Conservation (phyloP, 2,888 invertebrate genomes). For the Liopterus haemorrhoidalis region DNA sequence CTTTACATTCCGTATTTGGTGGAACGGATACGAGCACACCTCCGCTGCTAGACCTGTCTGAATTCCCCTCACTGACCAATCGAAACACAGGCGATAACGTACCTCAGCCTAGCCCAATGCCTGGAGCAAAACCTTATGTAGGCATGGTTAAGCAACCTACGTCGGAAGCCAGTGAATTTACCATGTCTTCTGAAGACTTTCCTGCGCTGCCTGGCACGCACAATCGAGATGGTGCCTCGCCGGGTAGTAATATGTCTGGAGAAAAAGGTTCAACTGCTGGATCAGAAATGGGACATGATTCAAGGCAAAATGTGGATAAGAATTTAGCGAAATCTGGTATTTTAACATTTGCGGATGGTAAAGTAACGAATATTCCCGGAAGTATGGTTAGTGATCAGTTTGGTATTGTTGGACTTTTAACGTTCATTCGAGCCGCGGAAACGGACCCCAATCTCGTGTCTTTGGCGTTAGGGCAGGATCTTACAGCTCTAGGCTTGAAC, state of each 20-base stretch:
- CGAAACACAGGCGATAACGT: slow-evolving; percentile 63
- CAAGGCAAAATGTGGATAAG: slow-evolving; percentile 27
- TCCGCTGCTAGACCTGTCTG: slow-evolving; percentile 82
- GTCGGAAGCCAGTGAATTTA: slow-evolving; percentile 87
- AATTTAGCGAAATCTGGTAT: slow-evolving; percentile 56
- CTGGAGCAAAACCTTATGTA: slow-evolving; percentile 90
- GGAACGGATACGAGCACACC: slow-evolving; percentile 74
- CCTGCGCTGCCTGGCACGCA: slow-evolving; percentile 96
- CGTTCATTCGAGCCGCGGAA: slow-evolving; percentile 96
- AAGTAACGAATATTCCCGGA: slow-evolving; percentile 96
- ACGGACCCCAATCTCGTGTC: slow-evolving; percentile 95
- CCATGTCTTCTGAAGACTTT: slow-evolving; percentile 99
- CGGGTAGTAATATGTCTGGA: slow-evolving; percentile 51
- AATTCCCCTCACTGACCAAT: slow-evolving; percentile 88
- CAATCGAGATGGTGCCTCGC: slow-evolving; percentile 61
- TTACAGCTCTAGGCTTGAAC: slow-evolving; percentile 96
- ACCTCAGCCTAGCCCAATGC: slow-evolving; percentile 77
- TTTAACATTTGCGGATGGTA: slow-evolving; percentile 93
- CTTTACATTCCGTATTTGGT: slow-evolving; percentile 78
- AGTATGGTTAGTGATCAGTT: slow-evolving; percentile 99
- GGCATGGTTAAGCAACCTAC: slow-evolving; percentile 95
- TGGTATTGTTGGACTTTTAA: slow-evolving; percentile 96
- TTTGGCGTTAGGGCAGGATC: slow-evolving; percentile 93
- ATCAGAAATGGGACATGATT: slow-evolving; percentile 44
- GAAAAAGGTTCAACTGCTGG: slow-evolving; percentile 47